Percentiles rank a stretch among this genome's conserved stretches.
These are phyloP conservation scores for Larimichthys crocea DNA, from an alignment of 2,113 vertebrate genomes.

Conservation along the genomic window DNA sequence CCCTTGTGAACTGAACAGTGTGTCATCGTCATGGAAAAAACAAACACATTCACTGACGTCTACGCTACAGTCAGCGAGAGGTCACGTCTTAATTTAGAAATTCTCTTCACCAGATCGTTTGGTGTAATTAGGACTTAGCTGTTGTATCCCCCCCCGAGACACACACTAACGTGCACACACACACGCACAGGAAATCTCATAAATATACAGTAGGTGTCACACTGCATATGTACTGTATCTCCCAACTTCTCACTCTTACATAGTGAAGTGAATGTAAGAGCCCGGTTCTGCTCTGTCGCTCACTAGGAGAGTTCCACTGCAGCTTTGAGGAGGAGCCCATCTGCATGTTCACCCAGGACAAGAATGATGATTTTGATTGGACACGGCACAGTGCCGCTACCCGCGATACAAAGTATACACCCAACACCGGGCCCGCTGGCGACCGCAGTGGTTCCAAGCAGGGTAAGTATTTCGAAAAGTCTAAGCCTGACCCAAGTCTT, in stretches of 20 bases:
- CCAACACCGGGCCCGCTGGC: constrained; percentile 94
- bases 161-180: neutral
- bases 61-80: constrained; percentile 54
- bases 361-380: constrained; percentile 98
- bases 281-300: constrained; percentile 40
- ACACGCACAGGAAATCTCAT: constrained; percentile 38
- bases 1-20: constrained; percentile 19
- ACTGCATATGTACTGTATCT: constrained; percentile 17
- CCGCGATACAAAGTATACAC: constrained; percentile 96
- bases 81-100: constrained; percentile 71
- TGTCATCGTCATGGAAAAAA: constrained; percentile 11
- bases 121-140: constrained; percentile 64
- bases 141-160: constrained; percentile 49
- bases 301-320: constrained; percentile 97
- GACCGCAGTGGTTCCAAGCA: constrained; percentile 95
- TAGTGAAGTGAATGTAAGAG: constrained; percentile 19
- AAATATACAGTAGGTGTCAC: constrained; percentile 55
- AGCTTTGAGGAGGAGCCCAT: constrained; percentile 97
- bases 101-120: constrained; percentile 25
- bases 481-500: neutral
- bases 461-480: constrained; percentile 79
- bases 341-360: constrained; percentile 97
- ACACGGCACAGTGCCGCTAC: constrained; percentile 97
- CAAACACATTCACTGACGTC: constrained; percentile 15
- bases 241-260: neutral